phyloP scores from a whole-genome alignment of 2,797 vertebrate genomes.

The Muraenolepis orangiensis region DNA sequence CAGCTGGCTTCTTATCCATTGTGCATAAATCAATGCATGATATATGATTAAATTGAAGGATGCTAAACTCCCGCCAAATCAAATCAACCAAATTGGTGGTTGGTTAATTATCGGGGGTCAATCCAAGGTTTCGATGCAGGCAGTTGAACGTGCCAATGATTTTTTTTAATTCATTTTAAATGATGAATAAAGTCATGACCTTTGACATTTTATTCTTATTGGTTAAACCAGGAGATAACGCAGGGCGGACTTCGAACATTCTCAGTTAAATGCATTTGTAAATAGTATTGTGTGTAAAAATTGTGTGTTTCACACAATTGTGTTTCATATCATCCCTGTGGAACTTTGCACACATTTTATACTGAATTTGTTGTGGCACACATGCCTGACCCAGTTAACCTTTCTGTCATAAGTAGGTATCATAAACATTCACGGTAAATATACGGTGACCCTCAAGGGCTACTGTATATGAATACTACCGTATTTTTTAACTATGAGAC shows the following conservation, averaged over 20 bases:
- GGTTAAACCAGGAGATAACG: background rate
- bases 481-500: background rate
- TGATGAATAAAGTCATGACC: background rate
- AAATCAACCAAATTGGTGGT: too few species aligned
- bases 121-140: background rate
- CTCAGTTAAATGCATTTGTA: too few species aligned
- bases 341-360: too few species aligned
- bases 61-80: background rate
- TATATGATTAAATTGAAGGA: background rate
- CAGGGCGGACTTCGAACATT: too few species aligned
- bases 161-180: constrained; percentile 12
- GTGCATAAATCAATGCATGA: background rate
- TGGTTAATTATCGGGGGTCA: too few species aligned
- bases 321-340: too few species aligned
- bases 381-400: too few species aligned
- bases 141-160: background rate
- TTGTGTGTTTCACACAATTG: too few species aligned
- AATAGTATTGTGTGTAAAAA: too few species aligned
- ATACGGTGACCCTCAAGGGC: background rate
- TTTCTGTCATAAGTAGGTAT: background rate
- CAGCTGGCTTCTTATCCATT: background rate
- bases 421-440: background rate
- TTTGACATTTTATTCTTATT: background rate
- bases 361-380: too few species aligned
- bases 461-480: background rate